These are phyloP conservation scores for Pholis gunnellus DNA, from an alignment of 2,113 vertebrate species.

Conservation along the genomic window DNA sequence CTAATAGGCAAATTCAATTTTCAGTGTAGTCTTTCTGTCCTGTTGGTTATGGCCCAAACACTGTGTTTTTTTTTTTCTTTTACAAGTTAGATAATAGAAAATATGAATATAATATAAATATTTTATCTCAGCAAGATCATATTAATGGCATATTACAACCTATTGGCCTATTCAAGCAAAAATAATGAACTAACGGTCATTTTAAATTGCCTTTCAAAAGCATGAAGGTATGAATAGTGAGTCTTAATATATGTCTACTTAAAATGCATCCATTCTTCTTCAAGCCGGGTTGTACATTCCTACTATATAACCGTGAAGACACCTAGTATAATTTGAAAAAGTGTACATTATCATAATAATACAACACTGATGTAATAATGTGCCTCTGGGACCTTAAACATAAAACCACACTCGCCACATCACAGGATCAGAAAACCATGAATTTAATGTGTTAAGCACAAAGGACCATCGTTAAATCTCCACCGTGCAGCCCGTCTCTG, in stretches of 20 bases:
- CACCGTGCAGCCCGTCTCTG: constrained; percentile 17
- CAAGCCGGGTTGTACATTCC: neutral
- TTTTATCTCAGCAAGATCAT: neutral
- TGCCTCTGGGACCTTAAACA: constrained; percentile 12
- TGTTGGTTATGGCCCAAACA: neutral
- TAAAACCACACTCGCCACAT: constrained; percentile 33
- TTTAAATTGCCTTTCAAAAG: constrained; percentile 18
- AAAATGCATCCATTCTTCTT: neutral
- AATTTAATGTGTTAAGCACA: constrained; percentile 32
- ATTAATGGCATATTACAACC: constrained; percentile 1
- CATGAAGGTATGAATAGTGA: neutral
- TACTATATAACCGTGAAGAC: neutral
- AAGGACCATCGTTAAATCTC: constrained; percentile 28
- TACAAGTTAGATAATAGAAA: neutral
- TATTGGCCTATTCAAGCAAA: neutral
- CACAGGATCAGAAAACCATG: constrained; percentile 35
- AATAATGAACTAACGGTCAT: constrained; percentile 15
- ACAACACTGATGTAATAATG: constrained; percentile 10
- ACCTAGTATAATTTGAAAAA: neutral
- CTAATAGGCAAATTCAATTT: constrained; percentile 30
- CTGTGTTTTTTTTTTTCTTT: neutral
- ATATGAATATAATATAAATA: neutral
- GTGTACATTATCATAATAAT: constrained; percentile 6
- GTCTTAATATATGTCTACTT: neutral
- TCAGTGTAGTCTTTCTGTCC: constrained; percentile 10